Percentiles rank a stretch among this genome's conserved stretches.
Conservation (phyloP, 2,888 invertebrate species). For the Buathra laborator region DNA sequence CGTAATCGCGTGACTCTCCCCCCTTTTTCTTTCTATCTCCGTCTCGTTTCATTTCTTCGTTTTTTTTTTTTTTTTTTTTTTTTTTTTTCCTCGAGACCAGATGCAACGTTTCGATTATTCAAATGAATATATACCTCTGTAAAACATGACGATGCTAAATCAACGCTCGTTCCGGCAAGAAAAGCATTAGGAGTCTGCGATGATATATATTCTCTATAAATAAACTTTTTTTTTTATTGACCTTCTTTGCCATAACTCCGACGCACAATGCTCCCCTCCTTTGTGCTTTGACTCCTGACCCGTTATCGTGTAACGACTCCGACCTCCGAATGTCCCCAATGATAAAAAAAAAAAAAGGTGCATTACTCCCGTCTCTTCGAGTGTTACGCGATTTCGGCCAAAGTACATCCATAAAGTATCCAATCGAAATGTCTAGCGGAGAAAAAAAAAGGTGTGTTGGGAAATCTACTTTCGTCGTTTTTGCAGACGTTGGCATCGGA, state of each 20-base stretch:
- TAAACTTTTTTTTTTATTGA: conserved; percentile 10
- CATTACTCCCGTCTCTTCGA: background rate
- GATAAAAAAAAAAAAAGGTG: background rate
- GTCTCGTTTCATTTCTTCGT: conserved; percentile 21
- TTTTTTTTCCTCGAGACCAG: conserved; percentile 30
- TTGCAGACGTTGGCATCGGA: too few species aligned
- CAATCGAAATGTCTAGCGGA: too few species aligned
- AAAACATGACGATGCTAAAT: background rate
- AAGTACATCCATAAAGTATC: background rate
- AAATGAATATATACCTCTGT: background rate
- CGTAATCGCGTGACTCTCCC: conserved; percentile 56
- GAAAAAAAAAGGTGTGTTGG: too few species aligned
- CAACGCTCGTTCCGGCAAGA: background rate
- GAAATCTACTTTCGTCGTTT: too few species aligned
- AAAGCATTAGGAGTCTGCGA: background rate
- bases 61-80: background rate
- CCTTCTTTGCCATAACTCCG: background rate
- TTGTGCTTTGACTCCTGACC: background rate
- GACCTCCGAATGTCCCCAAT: too few species aligned
- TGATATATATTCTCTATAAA: background rate
- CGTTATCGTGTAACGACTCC: conserved; percentile 22
- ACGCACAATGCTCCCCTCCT: background rate
- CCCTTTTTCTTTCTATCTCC: background rate
- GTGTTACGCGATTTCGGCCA: conserved; percentile 20
- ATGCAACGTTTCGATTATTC: conserved; percentile 28